phyloP scores from a whole-genome alignment of 2,888 invertebrate species.

The Oligia fasciuncula region DNA sequence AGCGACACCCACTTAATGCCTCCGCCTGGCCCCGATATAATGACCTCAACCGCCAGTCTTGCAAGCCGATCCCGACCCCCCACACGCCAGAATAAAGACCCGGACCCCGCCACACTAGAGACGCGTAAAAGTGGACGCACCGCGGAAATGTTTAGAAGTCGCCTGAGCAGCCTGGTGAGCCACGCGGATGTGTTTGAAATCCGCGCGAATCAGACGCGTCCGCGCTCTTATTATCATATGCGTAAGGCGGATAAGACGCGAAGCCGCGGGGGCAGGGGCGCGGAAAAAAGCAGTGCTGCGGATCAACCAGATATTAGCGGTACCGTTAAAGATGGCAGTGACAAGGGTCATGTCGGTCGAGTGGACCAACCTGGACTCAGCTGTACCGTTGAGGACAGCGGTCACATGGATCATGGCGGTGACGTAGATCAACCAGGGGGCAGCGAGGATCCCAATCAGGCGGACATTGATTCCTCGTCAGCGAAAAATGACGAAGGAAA shows the following conservation, averaged over 20 bases:
- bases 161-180: not conserved
- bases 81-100: not conserved
- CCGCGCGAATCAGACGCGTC: not conserved
- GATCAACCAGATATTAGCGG: not conserved
- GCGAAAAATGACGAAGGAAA: not conserved
- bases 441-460: not conserved
- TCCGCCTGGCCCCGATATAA: not conserved
- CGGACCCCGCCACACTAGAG: not conserved
- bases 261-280: not conserved
- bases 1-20: not conserved
- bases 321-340: not conserved
- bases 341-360: not conserved
- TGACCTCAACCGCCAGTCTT: not conserved
- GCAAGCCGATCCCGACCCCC: not conserved
- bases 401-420: no score
- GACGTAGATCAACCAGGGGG: not conserved
- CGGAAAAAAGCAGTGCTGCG: not conserved
- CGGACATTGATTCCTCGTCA: not conserved
- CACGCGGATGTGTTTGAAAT: not conserved
- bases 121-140: not conserved
- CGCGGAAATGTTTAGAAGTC: not conserved
- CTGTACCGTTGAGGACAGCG: no score
- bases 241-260: not conserved
- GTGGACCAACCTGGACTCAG: not conserved
- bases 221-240: not conserved